Percentiles rank a stretch among this genome's conserved stretches.
Conservation (phyloP, 2,113 vertebrate species). For the Gallinago media region DNA sequence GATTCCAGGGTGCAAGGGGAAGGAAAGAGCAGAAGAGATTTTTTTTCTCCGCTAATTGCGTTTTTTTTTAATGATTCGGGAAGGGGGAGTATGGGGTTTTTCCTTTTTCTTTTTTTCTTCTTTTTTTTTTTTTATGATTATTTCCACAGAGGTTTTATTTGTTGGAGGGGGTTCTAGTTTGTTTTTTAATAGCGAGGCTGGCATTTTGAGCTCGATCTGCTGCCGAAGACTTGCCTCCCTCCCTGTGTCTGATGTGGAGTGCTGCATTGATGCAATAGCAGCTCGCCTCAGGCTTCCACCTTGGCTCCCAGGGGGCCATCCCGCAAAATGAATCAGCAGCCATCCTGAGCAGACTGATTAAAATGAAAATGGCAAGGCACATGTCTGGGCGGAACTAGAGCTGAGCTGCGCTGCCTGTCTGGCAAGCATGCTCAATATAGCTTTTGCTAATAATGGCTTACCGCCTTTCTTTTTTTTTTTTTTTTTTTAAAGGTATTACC, state of each 20-base stretch:
- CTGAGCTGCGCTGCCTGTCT: conserved; percentile 85
- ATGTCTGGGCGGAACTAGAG: conserved; percentile 84
- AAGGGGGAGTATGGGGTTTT: neutral
- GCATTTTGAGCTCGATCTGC: conserved; percentile 27
- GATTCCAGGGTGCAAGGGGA: neutral
- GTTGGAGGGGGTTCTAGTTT: neutral
- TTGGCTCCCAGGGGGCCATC: conserved; percentile 83
- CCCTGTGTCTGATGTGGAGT: conserved; percentile 67
- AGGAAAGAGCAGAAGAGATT: conserved; percentile 1
- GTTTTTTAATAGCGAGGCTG: conserved; percentile 30
- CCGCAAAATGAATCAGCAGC: conserved; percentile 89
- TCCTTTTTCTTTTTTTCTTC: neutral
- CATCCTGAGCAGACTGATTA: conserved; percentile 87
- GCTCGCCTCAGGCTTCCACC: conserved; percentile 81
- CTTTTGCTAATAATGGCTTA: conserved; percentile 90
- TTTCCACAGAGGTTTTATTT: neutral
- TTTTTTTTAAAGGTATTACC: conserved; percentile 66
- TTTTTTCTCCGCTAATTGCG: neutral
- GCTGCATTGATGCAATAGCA: conserved; percentile 76
- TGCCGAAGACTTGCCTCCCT: conserved; percentile 33
- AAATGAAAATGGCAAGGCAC: conserved; percentile 88
- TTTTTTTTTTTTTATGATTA: neutral
- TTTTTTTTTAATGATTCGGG: neutral
- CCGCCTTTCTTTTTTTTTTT: conserved; percentile 61
- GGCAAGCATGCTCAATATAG: conserved; percentile 91